Evolutionary conservation across 2,797 vertebrate species (phyloP).

Genomic region (Vipera latastei): DNA sequence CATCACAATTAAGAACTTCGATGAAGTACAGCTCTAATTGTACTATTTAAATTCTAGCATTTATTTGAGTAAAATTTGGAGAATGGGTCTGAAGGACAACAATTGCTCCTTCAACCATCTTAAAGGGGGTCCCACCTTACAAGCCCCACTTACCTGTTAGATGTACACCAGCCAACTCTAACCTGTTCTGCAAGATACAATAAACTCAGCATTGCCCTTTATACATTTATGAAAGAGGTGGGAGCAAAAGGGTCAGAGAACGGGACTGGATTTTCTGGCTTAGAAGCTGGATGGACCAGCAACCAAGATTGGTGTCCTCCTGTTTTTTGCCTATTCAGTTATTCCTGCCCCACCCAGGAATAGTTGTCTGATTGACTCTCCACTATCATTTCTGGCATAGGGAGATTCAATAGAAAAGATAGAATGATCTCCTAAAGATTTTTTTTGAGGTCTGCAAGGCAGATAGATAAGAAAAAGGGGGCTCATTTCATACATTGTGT

Average conservation of each 20-base stretch:
- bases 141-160: constrained; percentile 9
- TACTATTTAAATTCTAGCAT: neutral
- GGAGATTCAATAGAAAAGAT: neutral
- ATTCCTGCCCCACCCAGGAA: neutral
- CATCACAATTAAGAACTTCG: neutral
- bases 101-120: too few species aligned
- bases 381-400: neutral
- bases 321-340: neutral
- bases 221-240: neutral
- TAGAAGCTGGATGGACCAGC: neutral
- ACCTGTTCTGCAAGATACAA: neutral
- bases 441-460: neutral
- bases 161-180: neutral
- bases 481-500: neutral
- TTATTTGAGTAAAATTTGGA: neutral
- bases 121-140: neutral
- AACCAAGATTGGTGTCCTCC: neutral
- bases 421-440: neutral
- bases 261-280: constrained; percentile 33
- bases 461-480: neutral
- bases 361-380: neutral
- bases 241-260: constrained; percentile 1
- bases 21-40: too few species aligned
- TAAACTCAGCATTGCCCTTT: constrained; percentile 1
- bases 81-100: neutral